phyloP scores from a whole-genome alignment of 1,140 invertebrate genomes.

The Heliothis subflexa region DNA sequence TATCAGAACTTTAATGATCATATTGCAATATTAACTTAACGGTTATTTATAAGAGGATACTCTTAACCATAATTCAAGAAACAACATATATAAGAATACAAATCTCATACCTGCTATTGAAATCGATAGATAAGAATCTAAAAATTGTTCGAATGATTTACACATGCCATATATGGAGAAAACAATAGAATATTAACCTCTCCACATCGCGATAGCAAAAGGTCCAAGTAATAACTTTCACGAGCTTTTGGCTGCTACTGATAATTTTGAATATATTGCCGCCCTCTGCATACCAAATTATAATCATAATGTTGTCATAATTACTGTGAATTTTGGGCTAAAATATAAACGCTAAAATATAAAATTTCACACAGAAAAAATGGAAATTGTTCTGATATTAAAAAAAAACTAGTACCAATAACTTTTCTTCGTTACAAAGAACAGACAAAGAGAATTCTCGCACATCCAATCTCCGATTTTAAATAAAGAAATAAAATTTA shows the following conservation, averaged over 20 bases:
- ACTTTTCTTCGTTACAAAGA: no score
- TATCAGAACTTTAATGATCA: neutral
- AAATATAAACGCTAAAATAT: no score
- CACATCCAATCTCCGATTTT: no score
- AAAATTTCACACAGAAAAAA: no score
- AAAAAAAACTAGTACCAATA: no score
- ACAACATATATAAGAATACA: neutral
- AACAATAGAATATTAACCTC: conserved; percentile 46
- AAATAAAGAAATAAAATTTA: no score
- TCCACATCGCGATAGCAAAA: conserved; percentile 34
- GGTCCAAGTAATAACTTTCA: conserved; percentile 36
- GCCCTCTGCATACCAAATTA: conserved; percentile 28
- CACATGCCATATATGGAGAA: neutral
- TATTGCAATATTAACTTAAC: neutral
- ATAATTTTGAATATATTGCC: conserved; percentile 35
- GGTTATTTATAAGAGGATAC: neutral
- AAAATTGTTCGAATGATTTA: conserved; percentile 37
- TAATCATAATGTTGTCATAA: conserved; percentile 10
- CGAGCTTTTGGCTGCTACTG: conserved; percentile 35
- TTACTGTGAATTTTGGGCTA: neutral
- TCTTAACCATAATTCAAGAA: neutral
- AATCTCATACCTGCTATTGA: conserved; percentile 8
- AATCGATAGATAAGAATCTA: conserved; percentile 24
- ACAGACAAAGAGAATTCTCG: no score
- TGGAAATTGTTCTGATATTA: no score